phyloP scores from a whole-genome alignment of 2,797 vertebrate species.

The Lithobates sylvaticus region DNA sequence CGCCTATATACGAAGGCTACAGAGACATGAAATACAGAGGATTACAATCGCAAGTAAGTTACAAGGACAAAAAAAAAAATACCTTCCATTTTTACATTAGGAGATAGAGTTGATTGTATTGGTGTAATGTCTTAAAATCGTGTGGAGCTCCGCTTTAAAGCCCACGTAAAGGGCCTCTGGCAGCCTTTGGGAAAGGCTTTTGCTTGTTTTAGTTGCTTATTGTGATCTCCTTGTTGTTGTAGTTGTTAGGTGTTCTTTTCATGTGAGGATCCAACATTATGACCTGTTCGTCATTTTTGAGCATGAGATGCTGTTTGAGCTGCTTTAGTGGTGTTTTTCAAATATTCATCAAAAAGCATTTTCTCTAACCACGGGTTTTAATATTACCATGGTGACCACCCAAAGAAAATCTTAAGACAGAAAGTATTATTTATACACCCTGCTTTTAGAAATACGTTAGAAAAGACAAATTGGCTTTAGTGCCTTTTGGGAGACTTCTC shows the following conservation, averaged over 20 bases:
- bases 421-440: slow-evolving; percentile 2
- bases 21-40: too few species aligned
- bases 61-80: too few species aligned
- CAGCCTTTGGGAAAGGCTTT: too few species aligned
- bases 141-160: too few species aligned
- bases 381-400: slow-evolving; percentile 48
- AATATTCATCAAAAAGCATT: slow-evolving; percentile 30
- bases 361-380: slow-evolving; percentile 23
- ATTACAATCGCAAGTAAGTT: too few species aligned
- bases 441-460: neutral
- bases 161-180: too few species aligned
- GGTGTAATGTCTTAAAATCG: too few species aligned
- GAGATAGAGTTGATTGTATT: too few species aligned
- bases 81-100: too few species aligned
- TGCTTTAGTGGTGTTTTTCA: slow-evolving; percentile 4
- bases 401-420: neutral
- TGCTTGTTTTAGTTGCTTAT: too few species aligned
- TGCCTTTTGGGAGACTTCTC: neutral
- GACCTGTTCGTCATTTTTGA: neutral
- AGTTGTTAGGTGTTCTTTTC: too few species aligned
- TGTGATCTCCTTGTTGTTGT: neutral
- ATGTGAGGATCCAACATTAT: neutral
- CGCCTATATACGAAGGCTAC: too few species aligned
- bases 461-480: neutral
- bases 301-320: neutral